Base-by-base conservation (phyloP, 2,113 vertebrate genomes). In the Pimephales promelas region DNA sequence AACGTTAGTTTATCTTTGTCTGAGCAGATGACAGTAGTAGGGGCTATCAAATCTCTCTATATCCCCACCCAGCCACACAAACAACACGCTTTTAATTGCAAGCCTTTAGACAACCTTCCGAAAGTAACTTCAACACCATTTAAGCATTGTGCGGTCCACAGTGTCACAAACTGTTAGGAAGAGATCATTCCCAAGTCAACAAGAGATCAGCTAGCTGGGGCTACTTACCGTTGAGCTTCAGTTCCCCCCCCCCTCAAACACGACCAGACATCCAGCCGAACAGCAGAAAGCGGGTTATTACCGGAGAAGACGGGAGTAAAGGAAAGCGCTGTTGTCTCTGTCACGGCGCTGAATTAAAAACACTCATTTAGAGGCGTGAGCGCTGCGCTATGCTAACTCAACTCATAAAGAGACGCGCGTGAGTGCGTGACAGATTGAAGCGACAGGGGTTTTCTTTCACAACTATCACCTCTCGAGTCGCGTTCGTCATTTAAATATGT, bases 311-410 rank as follows among this genome's bases (percentile, higher is more conserved):
- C 34, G 31, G 28, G 79, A 49, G 61, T 26, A 28, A 81, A 68
- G 54, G 45, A 7, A 26, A 47, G 49, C 36, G 40, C 16, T 74
- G 18, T 34, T 24, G 34, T 59, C 28, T 56, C 61, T 52, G 84
- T 86, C 80, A 72, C 40, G 84, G 34, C 52, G 36, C 1, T 28
- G 20, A 72, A 77, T 66, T 83, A 85, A 26, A 62, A 2, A 61
- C 20, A 68, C 73, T 84, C 83, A 87, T 87, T 76, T 84, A 82
- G 36, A 75, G 40, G 54, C n/a, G 28, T 1, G 68, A 52, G 64
- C 47, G 64, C 40, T 22, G 18, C 49, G 84, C 86, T 86, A 79
- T 78, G 88, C 84, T 90, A 87, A 54, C 87, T 77, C 72, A 80
- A 87, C 87, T 91, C 86, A 90, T 80, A 61, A 83, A 54, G 20